Percentiles rank a stretch among this genome's conserved stretches.
phyloP scores from a whole-genome alignment of 2,888 invertebrate species.

The Megaustenia siamemsis region DNA sequence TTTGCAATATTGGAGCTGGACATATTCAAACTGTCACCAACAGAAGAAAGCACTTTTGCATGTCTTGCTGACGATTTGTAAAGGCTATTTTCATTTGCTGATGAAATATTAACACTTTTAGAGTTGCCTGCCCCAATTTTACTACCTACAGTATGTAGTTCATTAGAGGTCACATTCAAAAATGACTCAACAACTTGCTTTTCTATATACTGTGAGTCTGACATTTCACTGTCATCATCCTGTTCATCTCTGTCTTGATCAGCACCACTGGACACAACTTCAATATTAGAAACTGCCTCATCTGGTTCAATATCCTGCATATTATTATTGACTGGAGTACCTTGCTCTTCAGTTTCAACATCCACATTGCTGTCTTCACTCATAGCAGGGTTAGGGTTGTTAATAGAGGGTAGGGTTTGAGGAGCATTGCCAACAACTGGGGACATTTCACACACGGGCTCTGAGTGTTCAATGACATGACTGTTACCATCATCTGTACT shows the following conservation, averaged over 20 bases:
- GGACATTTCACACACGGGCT: slow-evolving; percentile 21
- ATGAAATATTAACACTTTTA: neutral
- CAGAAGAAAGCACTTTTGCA: slow-evolving; percentile 14
- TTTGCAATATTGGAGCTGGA: neutral
- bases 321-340: slow-evolving; percentile 15
- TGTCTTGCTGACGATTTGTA: slow-evolving; percentile 23
- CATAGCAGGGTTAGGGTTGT: slow-evolving; percentile 44
- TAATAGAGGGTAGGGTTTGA: slow-evolving; percentile 38
- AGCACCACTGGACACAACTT: slow-evolving; percentile 5
- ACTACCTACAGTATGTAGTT: neutral
- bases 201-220: slow-evolving; percentile 51
- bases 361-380: slow-evolving; percentile 53
- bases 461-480: slow-evolving; percentile 10
- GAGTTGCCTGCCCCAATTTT: neutral
- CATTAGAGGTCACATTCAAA: slow-evolving; percentile 38
- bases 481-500: slow-evolving; percentile 26
- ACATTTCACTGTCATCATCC: slow-evolving; percentile 32
- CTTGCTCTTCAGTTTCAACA: slow-evolving; percentile 48
- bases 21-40: neutral
- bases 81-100: slow-evolving; percentile 16
- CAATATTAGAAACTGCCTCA: slow-evolving; percentile 27
- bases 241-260: slow-evolving; percentile 28
- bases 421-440: slow-evolving; percentile 31
- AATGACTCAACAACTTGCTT: slow-evolving; percentile 51
- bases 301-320: slow-evolving; percentile 32